Base-by-base conservation (phyloP, 2,113 vertebrate species). In the Recurvirostra avosetta region DNA sequence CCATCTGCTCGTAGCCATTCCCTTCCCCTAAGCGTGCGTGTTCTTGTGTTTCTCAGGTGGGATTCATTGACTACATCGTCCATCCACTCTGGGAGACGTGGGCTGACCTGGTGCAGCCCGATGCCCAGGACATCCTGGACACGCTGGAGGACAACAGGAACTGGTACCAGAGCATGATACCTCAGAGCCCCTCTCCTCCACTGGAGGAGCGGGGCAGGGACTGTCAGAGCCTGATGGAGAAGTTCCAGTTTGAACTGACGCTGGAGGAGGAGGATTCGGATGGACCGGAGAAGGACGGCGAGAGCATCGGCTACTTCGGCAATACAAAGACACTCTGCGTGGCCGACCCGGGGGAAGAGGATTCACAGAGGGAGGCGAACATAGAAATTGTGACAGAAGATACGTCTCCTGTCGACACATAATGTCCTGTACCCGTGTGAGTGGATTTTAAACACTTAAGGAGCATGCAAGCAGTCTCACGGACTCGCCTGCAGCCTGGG, bases 141-240 rank as follows among this genome's bases (percentile, higher is more conserved):
- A 99, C 98, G 0, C 98, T 99, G 87, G 99, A 99, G 98, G 99
- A 99, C 96, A 99, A 99, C 98, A 98, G 99, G 97, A 99, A 99
- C 98, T 99, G 99, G 99, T 99, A 99, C 98, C 99, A 99, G 97
- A 99, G 99, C 97, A 99, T 99, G 99, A 99, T 99, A 94, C 99
- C 99, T 43, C 99, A 99, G 97, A 99, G 99, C 93, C 99, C 99
- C 1, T 99, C 99, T 25, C 99, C 99, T 79, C 99, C 99, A 0
- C 98, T 99, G 94, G 99, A 99, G 12, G 90, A 99, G 74, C 98
- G 98, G 84, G 98, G 97, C 91, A 97, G 98, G 97, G 97, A 99
- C 94, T 96, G 98, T 86, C 94, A 98, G 94, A 82, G 97, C 50
- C 86, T 97, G 56, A 98, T 98, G 71, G 99, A 99, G 92, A 99